phyloP scores from a whole-genome alignment of 2,797 vertebrate genomes.

The Limnodromus scolopaceus region DNA sequence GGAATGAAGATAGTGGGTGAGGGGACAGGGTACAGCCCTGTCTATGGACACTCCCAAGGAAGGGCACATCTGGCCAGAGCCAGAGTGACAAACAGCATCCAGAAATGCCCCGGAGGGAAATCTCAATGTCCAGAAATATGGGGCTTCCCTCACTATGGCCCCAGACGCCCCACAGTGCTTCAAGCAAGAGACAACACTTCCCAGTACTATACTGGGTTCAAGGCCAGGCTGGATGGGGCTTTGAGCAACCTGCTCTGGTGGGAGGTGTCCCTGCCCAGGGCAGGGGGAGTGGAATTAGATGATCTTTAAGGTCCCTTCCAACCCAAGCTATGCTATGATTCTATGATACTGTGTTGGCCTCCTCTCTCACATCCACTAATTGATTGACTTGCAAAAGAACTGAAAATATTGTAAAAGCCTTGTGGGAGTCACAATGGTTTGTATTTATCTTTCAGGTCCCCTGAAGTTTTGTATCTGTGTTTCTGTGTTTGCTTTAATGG shows the following conservation, averaged over 20 bases:
- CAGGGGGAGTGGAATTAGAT: too few relatives aligned
- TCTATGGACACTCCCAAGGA: not conserved
- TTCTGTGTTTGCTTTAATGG: not conserved
- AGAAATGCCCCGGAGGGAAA: not conserved
- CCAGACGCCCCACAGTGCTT: not conserved
- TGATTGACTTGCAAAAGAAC: not conserved
- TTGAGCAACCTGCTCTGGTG: too few relatives aligned
- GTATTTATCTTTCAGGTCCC: not conserved
- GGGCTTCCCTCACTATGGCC: accelerated
- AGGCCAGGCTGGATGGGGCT: too few relatives aligned
- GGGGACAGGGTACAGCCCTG: accelerated
- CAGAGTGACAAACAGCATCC: not conserved
- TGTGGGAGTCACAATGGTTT: not conserved
- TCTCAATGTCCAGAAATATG: not conserved
- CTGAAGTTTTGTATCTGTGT: not conserved
- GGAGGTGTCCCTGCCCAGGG: too few relatives aligned
- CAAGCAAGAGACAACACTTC: not conserved
- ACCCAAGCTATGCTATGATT: too few relatives aligned
- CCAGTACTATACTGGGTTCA: too few relatives aligned
- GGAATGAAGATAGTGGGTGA: not conserved
- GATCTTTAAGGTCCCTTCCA: too few relatives aligned
- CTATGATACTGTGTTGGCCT: not conserved
- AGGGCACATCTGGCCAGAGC: not conserved
- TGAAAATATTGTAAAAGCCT: not conserved
- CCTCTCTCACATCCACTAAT: not conserved